Evolutionary conservation across 1,140 invertebrate genomes (phyloP), one percentile per base, ranked within the genome.

Genomic region (Lordiphosa mommai): DNA sequence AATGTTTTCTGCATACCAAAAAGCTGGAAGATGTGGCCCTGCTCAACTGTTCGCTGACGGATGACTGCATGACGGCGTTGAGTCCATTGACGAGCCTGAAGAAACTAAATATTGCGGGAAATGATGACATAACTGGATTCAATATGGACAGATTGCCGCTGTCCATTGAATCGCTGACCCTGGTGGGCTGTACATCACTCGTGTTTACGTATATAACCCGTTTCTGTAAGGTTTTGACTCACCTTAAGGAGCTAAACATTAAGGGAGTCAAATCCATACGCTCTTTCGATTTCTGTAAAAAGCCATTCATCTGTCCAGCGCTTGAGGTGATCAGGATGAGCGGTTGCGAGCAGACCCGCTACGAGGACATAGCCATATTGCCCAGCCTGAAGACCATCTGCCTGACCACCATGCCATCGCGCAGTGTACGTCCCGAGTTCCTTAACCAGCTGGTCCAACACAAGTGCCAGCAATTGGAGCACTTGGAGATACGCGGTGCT

Each of bases 301-400:
- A 17, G 20, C 0, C 47, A 44, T 0, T 1, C 2, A 17, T 3
- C 4, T 61, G 46, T 29, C 1, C 12, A 0, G 9, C n/a, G 0
- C 49, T 79, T 7, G 70, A 80, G n/a, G 17, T 20, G 0, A 16
- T 80, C 3, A 4, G 23, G 0, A 12, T 80, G 0, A 63, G 27
- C 30, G 20, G 12, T 12, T 16, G n/a, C 6, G 7, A 14, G 0
- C 2, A n/a, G 6, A 29, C 7, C 9, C 17, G n/a, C 0, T 58
- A 61, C 29, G 60, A 80, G 12, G 10, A 38, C 6, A 23, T 80
- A 7, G 76, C 70, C 9, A 50, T 53, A 37, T n/a, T 80, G 2
- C 76, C 76, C 1, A 43, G 10, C 1, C 40, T 80, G 0, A 80
- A 56, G 17, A 20, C 20, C n/a, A 8, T 65, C 3, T 30, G 5